Conservation (phyloP, 2,888 invertebrate species). For the Tubulanus polymorphus region DNA sequence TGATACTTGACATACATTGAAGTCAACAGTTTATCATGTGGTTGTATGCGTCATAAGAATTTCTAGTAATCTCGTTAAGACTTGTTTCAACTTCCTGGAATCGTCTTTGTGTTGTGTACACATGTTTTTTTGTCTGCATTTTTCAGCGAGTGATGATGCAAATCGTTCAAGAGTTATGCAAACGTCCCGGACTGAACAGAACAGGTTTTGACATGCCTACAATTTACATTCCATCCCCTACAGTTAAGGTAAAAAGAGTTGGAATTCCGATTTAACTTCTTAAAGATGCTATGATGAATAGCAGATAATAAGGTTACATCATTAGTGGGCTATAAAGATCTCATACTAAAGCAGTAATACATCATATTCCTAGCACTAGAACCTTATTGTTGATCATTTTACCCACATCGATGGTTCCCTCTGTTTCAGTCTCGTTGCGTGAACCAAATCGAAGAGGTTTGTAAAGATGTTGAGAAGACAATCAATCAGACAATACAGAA, state of each 20-base stretch:
- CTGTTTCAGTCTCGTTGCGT: constrained; percentile 53
- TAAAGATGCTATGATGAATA: no score
- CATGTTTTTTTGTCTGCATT: background rate
- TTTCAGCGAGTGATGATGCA: constrained; percentile 60
- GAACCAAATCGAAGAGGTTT: constrained; percentile 60
- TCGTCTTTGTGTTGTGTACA: background rate
- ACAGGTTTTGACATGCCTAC: constrained; percentile 62
- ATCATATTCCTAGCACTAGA: no score
- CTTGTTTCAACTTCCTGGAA: background rate
- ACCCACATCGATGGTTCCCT: no score
- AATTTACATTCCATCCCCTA: constrained; percentile 58
- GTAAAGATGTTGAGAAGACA: constrained; percentile 58
- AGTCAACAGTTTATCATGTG: no score
- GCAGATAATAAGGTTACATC: no score
- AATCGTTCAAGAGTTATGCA: constrained; percentile 61
- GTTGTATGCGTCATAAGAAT: no score
- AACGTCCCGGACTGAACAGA: constrained; percentile 59
- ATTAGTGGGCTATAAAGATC: no score
- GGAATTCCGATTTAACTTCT: no score
- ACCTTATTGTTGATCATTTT: no score
- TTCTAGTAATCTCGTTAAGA: no score
- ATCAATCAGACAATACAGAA: constrained; percentile 60
- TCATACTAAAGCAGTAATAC: no score
- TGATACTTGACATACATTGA: no score
- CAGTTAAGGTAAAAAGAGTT: constrained; percentile 55